Evolutionary conservation across 2,797 vertebrate genomes (phyloP), one percentile per base, ranked within the genome.

Genomic region (Holocentrus rufus): DNA sequence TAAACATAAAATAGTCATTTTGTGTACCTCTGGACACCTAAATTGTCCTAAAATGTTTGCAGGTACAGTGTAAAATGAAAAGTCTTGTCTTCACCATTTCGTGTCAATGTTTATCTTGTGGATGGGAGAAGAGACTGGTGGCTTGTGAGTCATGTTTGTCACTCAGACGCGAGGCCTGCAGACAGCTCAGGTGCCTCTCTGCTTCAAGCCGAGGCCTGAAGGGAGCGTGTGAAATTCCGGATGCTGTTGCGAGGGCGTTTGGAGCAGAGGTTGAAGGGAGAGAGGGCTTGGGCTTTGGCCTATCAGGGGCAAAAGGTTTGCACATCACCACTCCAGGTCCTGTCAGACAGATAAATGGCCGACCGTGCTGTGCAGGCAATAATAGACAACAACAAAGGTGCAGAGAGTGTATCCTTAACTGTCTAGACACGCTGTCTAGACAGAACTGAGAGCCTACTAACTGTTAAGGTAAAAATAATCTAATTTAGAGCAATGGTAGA

Each of bases 191-290:
- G 52, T 74, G 69, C 68, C 65, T 85, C 47, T 62, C n/a, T 36
- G 65, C 79, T 76, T 13, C 0, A 7, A 50, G 75, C 36, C 1
- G n/a, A 20, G 55, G 55, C 57, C 74, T 81, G 80, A 74, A 77
- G 66, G 55, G 47, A 74, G 56, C 1, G 76, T 93, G 93, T 86
- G 92, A 93, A 88, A 93, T 93, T 92, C 91, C 85, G 73, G 76
- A 91, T 1, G 2, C 72, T 83, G 87, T 88, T 78, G 90, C 66
- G 84, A 93, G 76, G 75, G 57, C 22, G n/a, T 66, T 81, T 7
- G 7, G 87, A 82, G 76, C 79, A 86, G 86, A 85, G 83, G 85
- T 83, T 65, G 75, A 76, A 68, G 6, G 50, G 59, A 81, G 67
- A 76, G 69, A 84, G 58, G 20, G 73, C 58, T 70, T 58, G 50